Evolutionary conservation across 1,140 invertebrate species (phyloP).

Genomic region (Tyrophagus putrescentiae): DNA sequence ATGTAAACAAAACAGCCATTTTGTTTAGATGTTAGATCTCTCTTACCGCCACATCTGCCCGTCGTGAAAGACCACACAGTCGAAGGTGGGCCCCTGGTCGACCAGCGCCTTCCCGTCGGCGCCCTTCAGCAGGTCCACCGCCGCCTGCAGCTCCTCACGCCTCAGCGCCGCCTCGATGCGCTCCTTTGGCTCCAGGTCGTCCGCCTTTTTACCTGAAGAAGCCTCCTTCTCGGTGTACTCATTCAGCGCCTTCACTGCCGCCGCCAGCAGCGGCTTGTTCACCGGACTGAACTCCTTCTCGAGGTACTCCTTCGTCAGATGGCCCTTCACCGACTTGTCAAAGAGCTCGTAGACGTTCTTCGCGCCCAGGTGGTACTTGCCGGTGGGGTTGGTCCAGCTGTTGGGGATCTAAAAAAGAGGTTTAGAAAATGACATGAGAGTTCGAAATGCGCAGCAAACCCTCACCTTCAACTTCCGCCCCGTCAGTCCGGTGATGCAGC

Average conservation of each 20-base stretch:
- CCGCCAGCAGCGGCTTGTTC: constrained; percentile 61
- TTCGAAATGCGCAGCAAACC: too few relatives aligned
- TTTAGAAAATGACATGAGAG: too few relatives aligned
- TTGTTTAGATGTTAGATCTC: too few relatives aligned
- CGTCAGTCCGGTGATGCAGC: constrained; percentile 63
- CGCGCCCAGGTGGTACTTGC: constrained; percentile 48
- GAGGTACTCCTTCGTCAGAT: constrained; percentile 63
- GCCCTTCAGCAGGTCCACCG: constrained; percentile 59
- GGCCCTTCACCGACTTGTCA: constrained; percentile 60
- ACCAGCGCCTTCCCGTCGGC: constrained; percentile 66
- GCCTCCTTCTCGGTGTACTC: constrained; percentile 35
- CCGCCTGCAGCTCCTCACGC: constrained; percentile 76
- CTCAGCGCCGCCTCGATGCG: constrained; percentile 33
- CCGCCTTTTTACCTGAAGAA: constrained; percentile 24
- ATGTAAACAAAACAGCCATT: too few relatives aligned
- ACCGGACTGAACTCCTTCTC: constrained; percentile 67
- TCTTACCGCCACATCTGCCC: constrained; percentile 49
- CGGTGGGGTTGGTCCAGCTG: constrained; percentile 59
- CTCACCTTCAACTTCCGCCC: constrained; percentile 70
- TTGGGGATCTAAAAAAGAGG: constrained; percentile 53
- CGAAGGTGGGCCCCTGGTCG: constrained; percentile 74
- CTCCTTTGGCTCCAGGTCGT: constrained; percentile 49
- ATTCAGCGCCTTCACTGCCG: constrained; percentile 52
- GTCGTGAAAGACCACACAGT: constrained; percentile 83
- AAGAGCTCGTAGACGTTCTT: constrained; percentile 75